Base-by-base conservation (phyloP, 2,888 invertebrate species). In the Drosophila peninsularis region DNA sequence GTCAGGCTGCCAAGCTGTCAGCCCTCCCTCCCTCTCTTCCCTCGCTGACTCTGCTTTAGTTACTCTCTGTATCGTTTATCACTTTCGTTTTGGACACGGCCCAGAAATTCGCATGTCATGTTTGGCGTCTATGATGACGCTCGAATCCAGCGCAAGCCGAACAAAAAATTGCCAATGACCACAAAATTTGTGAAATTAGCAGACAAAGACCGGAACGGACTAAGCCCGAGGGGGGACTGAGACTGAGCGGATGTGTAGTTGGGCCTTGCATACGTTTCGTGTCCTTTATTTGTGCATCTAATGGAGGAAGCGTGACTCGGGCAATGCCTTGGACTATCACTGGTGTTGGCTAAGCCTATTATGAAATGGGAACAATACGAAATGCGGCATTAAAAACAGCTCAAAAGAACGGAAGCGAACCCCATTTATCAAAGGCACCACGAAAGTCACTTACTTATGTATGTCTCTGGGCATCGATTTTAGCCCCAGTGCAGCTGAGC, bases 51-150 rank as follows among this genome's bases (percentile, higher is more conserved):
- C 52, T 21, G 44, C 58, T 32, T 75, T 55, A 45, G 49, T 66
- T 71, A 27, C 50, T 58, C 67, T 54, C 56, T 41, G 56, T 69
- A 76, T 86, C 86, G 88, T 89, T 86, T 89, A 86, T 86, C 88
- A 86, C 84, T 88, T 89, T 89, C 85, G 73, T 68, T 71, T 72
- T 68, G 73, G 60, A 63, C 57, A 65, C 58, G 68, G 56, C 52
- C 68, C 34, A 61, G 61, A 67, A 71, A 75, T 74, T 62, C 68
- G 85, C 82, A 66, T 71, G 79, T 87, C 88, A 82, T 71, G 62
- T 75, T 75, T 55, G 56, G 68, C 45, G 54, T 49, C 73, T 45
- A 54, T 61, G 71, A 61, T 53, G 71, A 58, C 42, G 68, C 32
- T 21, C 10, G 62, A 32, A 41, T 17, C 41, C 34, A 53, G 32